Percentiles rank a stretch among this genome's conserved stretches.
phyloP scores from a whole-genome alignment of 1,140 invertebrate species.

The Calliopsis andreniformis region DNA sequence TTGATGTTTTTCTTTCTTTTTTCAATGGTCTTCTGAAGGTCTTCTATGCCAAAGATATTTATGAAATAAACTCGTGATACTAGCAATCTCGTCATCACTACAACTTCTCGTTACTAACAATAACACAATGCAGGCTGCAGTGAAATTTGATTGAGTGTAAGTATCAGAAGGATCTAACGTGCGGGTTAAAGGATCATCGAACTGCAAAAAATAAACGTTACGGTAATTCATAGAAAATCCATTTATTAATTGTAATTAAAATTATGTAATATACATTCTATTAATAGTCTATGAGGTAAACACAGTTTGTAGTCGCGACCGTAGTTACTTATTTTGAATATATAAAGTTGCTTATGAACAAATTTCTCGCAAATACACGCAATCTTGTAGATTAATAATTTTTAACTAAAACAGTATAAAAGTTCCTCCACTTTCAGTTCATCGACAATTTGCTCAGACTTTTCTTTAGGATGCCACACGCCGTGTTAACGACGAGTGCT shows the following conservation, averaged over 20 bases:
- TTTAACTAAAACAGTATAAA: not conserved
- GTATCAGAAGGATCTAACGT: not conserved
- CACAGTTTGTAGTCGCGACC: not conserved
- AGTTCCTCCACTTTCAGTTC: not conserved
- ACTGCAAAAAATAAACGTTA: not conserved
- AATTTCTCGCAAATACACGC: not conserved
- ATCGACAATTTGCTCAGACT: constrained; percentile 12
- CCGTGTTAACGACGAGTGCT: not conserved
- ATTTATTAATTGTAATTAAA: constrained; percentile 44
- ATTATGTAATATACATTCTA: constrained; percentile 31
- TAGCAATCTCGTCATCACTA: constrained; percentile 9
- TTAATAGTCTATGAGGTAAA: constrained; percentile 27
- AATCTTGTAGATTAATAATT: not conserved
- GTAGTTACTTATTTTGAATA: constrained; percentile 3
- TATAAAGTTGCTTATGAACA: not conserved
- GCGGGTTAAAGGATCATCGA: not conserved
- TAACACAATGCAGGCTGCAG: not conserved
- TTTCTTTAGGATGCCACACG: not conserved
- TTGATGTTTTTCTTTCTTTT: constrained; percentile 37
- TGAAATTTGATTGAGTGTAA: not conserved
- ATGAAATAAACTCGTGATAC: constrained; percentile 60
- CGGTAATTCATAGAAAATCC: not conserved
- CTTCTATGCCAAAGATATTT: constrained; percentile 56
- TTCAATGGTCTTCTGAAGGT: constrained; percentile 49
- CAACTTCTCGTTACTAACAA: not conserved